phyloP scores from a whole-genome alignment of 2,113 vertebrate genomes.

The Podarcis raffonei region DNA sequence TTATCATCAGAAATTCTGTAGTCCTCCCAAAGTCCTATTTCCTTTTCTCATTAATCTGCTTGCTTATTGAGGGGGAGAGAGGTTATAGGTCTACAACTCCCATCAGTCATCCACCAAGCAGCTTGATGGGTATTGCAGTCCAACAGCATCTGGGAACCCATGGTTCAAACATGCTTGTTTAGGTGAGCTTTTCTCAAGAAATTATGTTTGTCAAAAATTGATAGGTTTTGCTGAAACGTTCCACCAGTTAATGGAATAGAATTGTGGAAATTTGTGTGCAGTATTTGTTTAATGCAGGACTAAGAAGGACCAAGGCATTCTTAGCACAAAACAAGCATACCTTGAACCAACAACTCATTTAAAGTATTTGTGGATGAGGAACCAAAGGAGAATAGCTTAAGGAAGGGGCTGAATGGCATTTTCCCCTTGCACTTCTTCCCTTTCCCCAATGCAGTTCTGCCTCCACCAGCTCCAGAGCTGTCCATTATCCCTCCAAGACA shows the following conservation, averaged over 20 bases:
- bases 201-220: no score
- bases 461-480: background rate
- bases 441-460: background rate
- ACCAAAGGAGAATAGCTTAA: background rate
- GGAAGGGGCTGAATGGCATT: background rate
- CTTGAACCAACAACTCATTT: background rate
- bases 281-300: background rate
- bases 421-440: background rate
- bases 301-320: background rate
- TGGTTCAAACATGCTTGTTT: no score
- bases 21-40: background rate
- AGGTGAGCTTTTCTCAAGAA: no score
- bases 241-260: no score
- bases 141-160: no score
- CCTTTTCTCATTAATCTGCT: background rate
- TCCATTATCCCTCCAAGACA: accelerated
- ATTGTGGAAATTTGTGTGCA: no score
- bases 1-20: background rate
- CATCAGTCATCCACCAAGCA: no score
- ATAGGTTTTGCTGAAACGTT: no score
- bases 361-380: background rate
- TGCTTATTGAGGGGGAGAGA: background rate
- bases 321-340: background rate
- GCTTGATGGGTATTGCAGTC: no score
- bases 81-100: no score